Percentiles rank a stretch among this genome's conserved stretches.
These are phyloP conservation scores for Pachymerium ferrugineum DNA, from an alignment of 2,888 invertebrate species.

Conservation along the genomic window DNA sequence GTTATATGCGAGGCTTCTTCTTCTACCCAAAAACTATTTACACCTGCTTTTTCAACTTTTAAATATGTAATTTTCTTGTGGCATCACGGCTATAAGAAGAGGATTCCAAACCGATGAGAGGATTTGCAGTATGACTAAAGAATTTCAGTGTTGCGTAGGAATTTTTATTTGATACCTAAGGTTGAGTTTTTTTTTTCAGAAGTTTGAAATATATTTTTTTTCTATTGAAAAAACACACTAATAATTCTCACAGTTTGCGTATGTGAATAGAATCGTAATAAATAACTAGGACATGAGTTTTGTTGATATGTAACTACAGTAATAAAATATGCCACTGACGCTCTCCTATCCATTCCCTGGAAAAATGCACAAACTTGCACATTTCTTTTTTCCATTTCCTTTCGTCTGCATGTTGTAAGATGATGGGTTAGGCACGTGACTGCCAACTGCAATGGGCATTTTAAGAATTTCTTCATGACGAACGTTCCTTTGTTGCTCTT, in stretches of 20 bases:
- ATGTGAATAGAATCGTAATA: slow-evolving; percentile 18
- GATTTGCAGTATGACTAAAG: neutral
- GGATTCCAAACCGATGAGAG: neutral
- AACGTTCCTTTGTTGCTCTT: neutral
- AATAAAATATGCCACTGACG: slow-evolving; percentile 27
- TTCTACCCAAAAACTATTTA: neutral
- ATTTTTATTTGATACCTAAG: slow-evolving; percentile 1
- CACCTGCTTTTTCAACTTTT: neutral
- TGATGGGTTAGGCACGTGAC: slow-evolving; percentile 13
- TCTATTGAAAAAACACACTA: slow-evolving; percentile 13
- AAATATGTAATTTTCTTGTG: neutral
- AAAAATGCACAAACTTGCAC: slow-evolving; percentile 16
- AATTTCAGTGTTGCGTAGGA: neutral
- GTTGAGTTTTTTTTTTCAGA: neutral
- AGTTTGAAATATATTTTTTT: slow-evolving; percentile 5
- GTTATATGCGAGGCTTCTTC: too few species aligned
- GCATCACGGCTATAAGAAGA: neutral
- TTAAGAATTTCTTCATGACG: slow-evolving; percentile 3
- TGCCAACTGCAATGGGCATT: slow-evolving; percentile 6
- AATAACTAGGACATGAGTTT: slow-evolving; percentile 23
- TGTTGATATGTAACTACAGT: slow-evolving; percentile 17
- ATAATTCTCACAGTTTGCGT: slow-evolving; percentile 24
- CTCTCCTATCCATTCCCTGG: neutral
- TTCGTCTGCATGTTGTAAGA: slow-evolving; percentile 24
- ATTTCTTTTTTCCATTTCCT: slow-evolving; percentile 27